These are phyloP conservation scores for Daktulosphaira vitifoliae DNA, from an alignment of 1,140 invertebrate genomes.

Conservation along the genomic window DNA sequence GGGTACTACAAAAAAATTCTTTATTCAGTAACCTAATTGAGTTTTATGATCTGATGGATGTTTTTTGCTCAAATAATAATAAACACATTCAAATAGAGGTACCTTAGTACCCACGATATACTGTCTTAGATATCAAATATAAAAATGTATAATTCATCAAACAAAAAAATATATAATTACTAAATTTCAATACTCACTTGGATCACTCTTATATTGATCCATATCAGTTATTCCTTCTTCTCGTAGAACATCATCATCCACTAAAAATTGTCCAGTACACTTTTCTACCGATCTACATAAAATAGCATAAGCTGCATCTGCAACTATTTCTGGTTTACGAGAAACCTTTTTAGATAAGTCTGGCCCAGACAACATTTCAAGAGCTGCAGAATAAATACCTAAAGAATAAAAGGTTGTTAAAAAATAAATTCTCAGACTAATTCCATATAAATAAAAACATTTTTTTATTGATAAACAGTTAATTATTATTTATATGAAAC, in stretches of 20 bases:
- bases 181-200: slow-evolving; percentile 49
- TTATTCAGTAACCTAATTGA: too few relatives aligned
- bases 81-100: background rate
- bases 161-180: too few relatives aligned
- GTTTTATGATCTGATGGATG: too few relatives aligned
- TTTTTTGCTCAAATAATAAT: slow-evolving; percentile 9
- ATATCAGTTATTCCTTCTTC: slow-evolving; percentile 75
- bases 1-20: too few relatives aligned
- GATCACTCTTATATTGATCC: slow-evolving; percentile 74
- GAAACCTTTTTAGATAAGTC: slow-evolving; percentile 46
- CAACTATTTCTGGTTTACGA: slow-evolving; percentile 86
- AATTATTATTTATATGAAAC: too few relatives aligned
- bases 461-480: too few relatives aligned
- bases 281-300: slow-evolving; percentile 66
- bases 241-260: slow-evolving; percentile 86
- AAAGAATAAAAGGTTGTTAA: slow-evolving; percentile 40
- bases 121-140: too few relatives aligned
- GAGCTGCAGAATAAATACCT: slow-evolving; percentile 92
- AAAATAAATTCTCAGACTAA: too few relatives aligned
- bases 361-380: slow-evolving; percentile 82
- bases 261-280: slow-evolving; percentile 82
- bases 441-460: too few relatives aligned
- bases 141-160: slow-evolving; percentile 8
- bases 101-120: too few relatives aligned
- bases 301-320: slow-evolving; percentile 89